Base-by-base conservation (phyloP, 2,113 vertebrate species). In the Bothrops jararaca region DNA sequence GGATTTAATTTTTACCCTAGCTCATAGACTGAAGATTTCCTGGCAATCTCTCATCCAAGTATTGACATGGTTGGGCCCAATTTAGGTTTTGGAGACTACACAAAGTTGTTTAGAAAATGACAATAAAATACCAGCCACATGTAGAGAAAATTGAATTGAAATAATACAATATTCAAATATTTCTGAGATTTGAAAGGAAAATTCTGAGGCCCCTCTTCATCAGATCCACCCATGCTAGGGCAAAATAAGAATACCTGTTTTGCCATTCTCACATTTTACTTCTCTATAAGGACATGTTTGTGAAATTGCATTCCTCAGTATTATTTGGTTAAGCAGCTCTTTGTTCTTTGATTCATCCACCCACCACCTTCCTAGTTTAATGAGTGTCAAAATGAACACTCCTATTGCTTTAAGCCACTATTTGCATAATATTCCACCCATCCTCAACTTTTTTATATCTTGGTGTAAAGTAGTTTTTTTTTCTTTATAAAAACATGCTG, bases 341-440 rank as follows among this genome's bases (percentile, higher is more conserved):
- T 97, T 97, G 96, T 96, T 97, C 94, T 93, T 96, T 95, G 94
- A 96, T 95, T 96, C 96, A 96, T 96, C 95, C 96, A 93, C 96
- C 96, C 96, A 96, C 96, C 86, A 92, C 94, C 96, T 96, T 97
- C 94, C 95, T 95, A 95, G 94, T 96, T 97, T 96, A 96, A 96
- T 95, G 93, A 52, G 50, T 95, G 94, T 93, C 91, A 23, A 88
- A 95, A 95, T 89, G 94, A 96, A 95, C 87, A 95, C 88, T 94
- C 92, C 94, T 92, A 0, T 90, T 93, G 93, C 95, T 96, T 93
- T 11, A 91, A 95, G 93, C 94, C 91, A 95, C 93, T 96, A 93
- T 91, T 93, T 88, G 90, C 87, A 4, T 93, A 96, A 94, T 93
- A 96, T 95, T 96, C 95, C 93, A 93, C 89, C 64, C 89, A 42